Conservation (phyloP, 2,797 vertebrate genomes). For the Cirrhinus mrigala region DNA sequence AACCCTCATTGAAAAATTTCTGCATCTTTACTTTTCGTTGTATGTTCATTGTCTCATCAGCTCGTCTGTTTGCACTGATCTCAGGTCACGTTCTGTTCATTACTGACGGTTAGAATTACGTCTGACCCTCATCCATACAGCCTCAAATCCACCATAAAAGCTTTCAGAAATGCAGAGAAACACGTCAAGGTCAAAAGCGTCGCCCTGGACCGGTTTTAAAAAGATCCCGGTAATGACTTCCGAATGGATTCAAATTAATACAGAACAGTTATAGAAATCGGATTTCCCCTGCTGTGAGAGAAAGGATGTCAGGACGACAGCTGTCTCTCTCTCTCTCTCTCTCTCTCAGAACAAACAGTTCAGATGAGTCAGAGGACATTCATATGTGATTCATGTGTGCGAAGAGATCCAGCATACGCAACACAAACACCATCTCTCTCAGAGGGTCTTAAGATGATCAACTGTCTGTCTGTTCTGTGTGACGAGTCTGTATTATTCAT, state of each 20-base stretch:
- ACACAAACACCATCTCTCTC: no score
- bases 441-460: neutral
- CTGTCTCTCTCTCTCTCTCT: conserved; percentile 42
- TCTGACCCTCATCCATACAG: neutral
- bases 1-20: neutral
- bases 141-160: neutral
- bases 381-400: neutral
- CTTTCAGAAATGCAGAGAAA: conserved; percentile 26
- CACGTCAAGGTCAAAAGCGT: conserved; percentile 63
- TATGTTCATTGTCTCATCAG: no score
- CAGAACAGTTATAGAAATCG: conserved; percentile 60
- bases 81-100: neutral
- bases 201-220: conserved; percentile 66
- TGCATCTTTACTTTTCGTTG: neutral
- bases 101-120: neutral
- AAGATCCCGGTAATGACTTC: conserved; percentile 63
- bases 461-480: neutral
- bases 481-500: neutral
- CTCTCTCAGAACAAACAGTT: conserved; percentile 18
- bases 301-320: conserved; percentile 65
- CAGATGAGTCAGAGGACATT: neutral
- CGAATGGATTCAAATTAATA: conserved; percentile 61
- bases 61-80: neutral
- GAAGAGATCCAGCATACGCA: neutral
- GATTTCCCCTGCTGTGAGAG: conserved; percentile 68